A percentile compares a stretch with the other conserved stretches of the same genome.
Conservation (phyloP, 2,888 invertebrate genomes). For the Muscina levida region DNA sequence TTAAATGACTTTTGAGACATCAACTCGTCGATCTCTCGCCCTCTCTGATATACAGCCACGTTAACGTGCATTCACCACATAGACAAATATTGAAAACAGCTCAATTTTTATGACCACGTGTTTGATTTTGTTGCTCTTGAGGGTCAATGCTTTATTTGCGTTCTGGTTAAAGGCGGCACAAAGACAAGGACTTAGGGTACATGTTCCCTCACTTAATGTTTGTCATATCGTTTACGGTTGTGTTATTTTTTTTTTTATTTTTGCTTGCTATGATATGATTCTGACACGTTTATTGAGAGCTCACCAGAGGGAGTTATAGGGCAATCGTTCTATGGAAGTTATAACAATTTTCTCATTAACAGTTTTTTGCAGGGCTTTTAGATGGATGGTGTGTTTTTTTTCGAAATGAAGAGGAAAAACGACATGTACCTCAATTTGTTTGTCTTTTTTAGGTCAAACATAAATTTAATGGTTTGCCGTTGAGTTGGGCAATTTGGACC, state of each 20-base stretch:
- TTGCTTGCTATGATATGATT: neutral
- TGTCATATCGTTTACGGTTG: neutral
- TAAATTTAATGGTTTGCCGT: constrained; percentile 1
- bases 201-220: neutral
- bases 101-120: constrained; percentile 6
- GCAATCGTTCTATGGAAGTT: neutral
- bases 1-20: constrained; percentile 55
- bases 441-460: neutral
- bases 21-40: neutral
- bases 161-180: no score
- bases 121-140: no score
- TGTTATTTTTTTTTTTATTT: neutral
- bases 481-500: neutral
- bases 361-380: constrained; percentile 22
- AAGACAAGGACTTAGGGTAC: no score
- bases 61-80: neutral
- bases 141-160: no score
- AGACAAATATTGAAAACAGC: neutral
- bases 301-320: neutral
- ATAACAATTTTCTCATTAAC: constrained; percentile 45
- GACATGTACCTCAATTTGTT: neutral
- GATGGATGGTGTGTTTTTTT: neutral
- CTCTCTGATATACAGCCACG: neutral
- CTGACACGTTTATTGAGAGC: neutral
- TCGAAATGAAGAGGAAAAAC: neutral